Percentiles rank a stretch among this genome's conserved stretches.
phyloP scores from a whole-genome alignment of 2,113 vertebrate species.

The Verasper variegatus region DNA sequence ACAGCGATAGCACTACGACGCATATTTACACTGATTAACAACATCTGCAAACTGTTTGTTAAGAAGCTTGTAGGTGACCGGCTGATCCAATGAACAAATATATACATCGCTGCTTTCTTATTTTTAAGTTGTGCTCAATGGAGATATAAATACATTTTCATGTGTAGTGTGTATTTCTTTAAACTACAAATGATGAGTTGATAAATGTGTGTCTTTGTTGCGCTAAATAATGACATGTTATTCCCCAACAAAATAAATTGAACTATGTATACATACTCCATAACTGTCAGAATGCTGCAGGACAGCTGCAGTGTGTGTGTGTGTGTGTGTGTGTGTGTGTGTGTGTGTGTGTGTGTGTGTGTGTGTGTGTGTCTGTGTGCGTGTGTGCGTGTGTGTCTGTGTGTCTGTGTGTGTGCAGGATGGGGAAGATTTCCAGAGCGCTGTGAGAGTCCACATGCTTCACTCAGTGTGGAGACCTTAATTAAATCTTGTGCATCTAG shows the following conservation, averaged over 20 bases:
- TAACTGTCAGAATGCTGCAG: background rate
- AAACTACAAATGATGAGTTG: too few species aligned
- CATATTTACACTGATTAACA: background rate
- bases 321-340: conserved; percentile 10
- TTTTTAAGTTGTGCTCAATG: background rate
- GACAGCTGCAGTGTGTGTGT: conserved; percentile 10
- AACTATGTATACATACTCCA: background rate
- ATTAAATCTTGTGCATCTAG: conserved; percentile 26
- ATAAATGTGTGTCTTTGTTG: too few species aligned
- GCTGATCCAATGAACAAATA: background rate
- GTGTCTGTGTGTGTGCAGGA: conserved; percentile 11
- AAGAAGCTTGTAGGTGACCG: background rate
- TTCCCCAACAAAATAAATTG: background rate
- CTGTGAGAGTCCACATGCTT: conserved; percentile 26
- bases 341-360: conserved; percentile 11
- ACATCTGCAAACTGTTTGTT: background rate
- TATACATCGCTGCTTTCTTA: background rate
- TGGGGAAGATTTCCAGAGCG: conserved; percentile 21
- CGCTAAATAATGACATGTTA: too few species aligned
- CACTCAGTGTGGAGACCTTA: conserved; percentile 18
- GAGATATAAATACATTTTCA: too few species aligned
- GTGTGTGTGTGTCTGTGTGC: conserved; percentile 2
- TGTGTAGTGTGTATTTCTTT: too few species aligned
- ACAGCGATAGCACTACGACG: background rate
- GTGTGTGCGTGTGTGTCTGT: conserved; percentile 15